Evolutionary conservation across 2,888 invertebrate species (phyloP), one percentile per base, ranked within the genome.

Genomic region (Lissonota sp.): DNA sequence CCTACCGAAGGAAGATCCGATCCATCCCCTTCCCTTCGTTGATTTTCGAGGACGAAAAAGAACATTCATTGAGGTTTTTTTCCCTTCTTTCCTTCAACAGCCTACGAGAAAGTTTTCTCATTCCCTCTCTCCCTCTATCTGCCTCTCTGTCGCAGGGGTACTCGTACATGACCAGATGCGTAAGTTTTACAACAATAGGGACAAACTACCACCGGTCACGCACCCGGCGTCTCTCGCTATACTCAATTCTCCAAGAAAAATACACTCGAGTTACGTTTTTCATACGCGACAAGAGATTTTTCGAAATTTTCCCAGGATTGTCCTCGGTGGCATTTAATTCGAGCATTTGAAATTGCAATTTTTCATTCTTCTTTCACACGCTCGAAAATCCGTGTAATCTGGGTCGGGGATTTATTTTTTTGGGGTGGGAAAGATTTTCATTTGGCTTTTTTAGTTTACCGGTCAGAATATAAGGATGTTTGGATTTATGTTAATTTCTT

Each of bases 91-190:
- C 26, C 26, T 26, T 26, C 3, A 26, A 26, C 1, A 26, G 26
- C 26, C 26, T 6, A 51, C n/a, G 14, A 51, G 14, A n/a, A 51
- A 51, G 14, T 6, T 39, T 46, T 16, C 16, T 6, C 46, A 12
- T 42, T 12, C 46, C 0, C 44, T 44, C 10, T 44, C 44, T 10
- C 44, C 10, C 44, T 44, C 10, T 44, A 1, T 44, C 12, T 53
- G 3, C 12, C 14, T 53, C 16, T 8, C 53, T 72, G 69, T 69
- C 72, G 39, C 66, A 70, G 74, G 78, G 74, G 55, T 73, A 55
- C 70, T 26, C 26, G 26, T 26, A 26, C 14, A 72, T 53, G 26
- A 66, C 70, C 81, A 81, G 81, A 81, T 81, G 81, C 42, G 26
- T 26, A 44, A 42, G 42, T 64, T 78, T 78, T 16, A 55, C 66